Evolutionary conservation across 2,797 vertebrate genomes (phyloP).

Genomic region (Syngnathus rostellatus): DNA sequence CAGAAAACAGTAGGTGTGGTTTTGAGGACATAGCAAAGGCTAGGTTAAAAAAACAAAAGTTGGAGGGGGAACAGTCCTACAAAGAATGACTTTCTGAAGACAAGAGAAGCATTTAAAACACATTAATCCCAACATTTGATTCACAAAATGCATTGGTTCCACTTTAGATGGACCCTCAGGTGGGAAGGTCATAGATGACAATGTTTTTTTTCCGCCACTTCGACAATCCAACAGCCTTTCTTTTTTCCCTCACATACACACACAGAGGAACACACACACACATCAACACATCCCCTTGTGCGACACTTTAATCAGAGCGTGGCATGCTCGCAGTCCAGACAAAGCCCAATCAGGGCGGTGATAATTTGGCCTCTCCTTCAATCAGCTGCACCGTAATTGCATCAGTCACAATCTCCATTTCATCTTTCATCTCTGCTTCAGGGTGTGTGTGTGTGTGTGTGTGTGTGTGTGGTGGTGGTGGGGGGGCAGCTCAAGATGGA

Average conservation of each 20-base stretch:
- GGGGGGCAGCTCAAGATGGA: slow-evolving; percentile 42
- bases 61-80: not conserved
- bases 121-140: slow-evolving; percentile 15
- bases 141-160: slow-evolving; percentile 23
- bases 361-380: slow-evolving; percentile 78
- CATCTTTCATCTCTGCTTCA: slow-evolving; percentile 68
- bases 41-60: not conserved
- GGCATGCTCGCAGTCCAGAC: slow-evolving; percentile 65
- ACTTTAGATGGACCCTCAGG: slow-evolving; percentile 27
- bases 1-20: not conserved
- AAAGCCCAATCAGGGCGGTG: slow-evolving; percentile 72
- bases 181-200: slow-evolving; percentile 57
- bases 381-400: slow-evolving; percentile 73
- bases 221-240: slow-evolving; percentile 20
- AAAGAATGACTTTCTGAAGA: not conserved
- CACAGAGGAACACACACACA: slow-evolving; percentile 26
- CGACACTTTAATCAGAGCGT: slow-evolving; percentile 72
- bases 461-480: not conserved
- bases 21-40: not conserved
- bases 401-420: slow-evolving; percentile 75
- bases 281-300: slow-evolving; percentile 33
- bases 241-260: slow-evolving; percentile 19
- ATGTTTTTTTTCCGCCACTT: slow-evolving; percentile 20
- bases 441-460: slow-evolving; percentile 9
- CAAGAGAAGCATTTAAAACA: slow-evolving; percentile 4